Evolutionary conservation across 2,888 invertebrate genomes (phyloP).

Genomic region (Athrips mouffetella): DNA sequence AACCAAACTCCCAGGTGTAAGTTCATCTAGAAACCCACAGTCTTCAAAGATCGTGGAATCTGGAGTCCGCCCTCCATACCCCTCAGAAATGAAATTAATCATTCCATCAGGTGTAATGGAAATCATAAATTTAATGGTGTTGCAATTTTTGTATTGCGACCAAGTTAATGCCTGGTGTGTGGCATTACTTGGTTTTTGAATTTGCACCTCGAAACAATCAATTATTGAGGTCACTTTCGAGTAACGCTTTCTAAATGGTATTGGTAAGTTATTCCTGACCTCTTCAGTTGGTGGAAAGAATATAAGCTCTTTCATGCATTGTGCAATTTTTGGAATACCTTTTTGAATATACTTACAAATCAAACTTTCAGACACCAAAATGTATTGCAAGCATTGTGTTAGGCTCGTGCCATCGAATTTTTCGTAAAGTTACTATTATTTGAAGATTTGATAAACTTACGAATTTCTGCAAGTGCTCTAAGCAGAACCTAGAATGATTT

Average conservation of each 20-base stretch:
- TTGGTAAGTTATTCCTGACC: not conserved
- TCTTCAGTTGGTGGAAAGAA: not conserved
- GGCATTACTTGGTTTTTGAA: not conserved
- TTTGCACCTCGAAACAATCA: not conserved
- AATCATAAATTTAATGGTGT: not conserved
- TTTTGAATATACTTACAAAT: not conserved
- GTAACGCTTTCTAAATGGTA: not conserved
- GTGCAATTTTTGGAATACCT: not conserved
- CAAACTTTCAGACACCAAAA: too few relatives aligned
- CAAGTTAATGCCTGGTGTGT: constrained; percentile 1
- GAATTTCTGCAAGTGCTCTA: too few relatives aligned
- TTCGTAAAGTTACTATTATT: too few relatives aligned
- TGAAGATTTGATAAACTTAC: too few relatives aligned
- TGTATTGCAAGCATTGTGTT: too few relatives aligned
- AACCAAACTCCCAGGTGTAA: too few relatives aligned
- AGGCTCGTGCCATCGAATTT: too few relatives aligned
- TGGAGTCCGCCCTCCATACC: not conserved
- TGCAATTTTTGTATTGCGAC: not conserved
- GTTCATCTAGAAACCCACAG: not conserved
- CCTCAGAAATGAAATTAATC: not conserved
- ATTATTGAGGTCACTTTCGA: not conserved
- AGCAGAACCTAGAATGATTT: too few relatives aligned
- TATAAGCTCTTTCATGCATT: not conserved
- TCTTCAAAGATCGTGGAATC: not conserved
- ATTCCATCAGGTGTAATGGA: not conserved